These are phyloP conservation scores for Ochropleura leucogaster DNA, from an alignment of 2,888 invertebrate species.

Conservation along the genomic window DNA sequence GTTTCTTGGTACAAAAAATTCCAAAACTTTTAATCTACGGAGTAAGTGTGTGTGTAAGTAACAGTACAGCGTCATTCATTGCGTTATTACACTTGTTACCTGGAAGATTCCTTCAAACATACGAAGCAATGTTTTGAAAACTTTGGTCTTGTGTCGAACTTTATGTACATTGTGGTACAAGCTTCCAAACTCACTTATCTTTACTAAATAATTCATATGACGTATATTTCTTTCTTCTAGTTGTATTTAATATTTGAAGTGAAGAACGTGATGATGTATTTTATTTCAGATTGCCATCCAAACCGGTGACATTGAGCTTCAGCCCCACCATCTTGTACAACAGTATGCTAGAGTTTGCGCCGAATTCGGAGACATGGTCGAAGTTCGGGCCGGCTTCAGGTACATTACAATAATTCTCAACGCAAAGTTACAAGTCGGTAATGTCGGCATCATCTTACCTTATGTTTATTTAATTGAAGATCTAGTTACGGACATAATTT, in stretches of 20 bases:
- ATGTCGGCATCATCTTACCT: background rate
- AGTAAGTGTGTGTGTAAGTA: background rate
- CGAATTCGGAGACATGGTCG: constrained; percentile 91
- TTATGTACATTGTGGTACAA: background rate
- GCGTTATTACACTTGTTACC: background rate
- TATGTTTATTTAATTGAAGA: background rate
- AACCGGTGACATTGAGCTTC: constrained; percentile 81
- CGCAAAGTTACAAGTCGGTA: background rate
- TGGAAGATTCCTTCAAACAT: background rate
- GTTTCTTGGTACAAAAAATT: background rate
- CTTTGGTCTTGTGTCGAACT: background rate
- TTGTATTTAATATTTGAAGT: too few relatives aligned
- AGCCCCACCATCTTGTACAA: constrained; percentile 90
- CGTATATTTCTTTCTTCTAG: too few relatives aligned
- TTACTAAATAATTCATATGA: background rate
- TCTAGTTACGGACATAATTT: too few relatives aligned
- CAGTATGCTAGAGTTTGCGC: constrained; percentile 90
- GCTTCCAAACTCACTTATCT: background rate
- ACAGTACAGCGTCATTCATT: background rate
- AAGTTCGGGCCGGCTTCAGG: constrained; percentile 86
- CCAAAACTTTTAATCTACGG: background rate
- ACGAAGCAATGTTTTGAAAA: background rate
- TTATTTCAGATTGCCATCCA: constrained; percentile 81
- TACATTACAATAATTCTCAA: constrained; percentile 50
- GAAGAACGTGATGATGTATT: background rate